Evolutionary conservation across 2,888 invertebrate genomes (phyloP), one percentile per base, ranked within the genome.

Genomic region (Cryptocheilus praepositus): DNA sequence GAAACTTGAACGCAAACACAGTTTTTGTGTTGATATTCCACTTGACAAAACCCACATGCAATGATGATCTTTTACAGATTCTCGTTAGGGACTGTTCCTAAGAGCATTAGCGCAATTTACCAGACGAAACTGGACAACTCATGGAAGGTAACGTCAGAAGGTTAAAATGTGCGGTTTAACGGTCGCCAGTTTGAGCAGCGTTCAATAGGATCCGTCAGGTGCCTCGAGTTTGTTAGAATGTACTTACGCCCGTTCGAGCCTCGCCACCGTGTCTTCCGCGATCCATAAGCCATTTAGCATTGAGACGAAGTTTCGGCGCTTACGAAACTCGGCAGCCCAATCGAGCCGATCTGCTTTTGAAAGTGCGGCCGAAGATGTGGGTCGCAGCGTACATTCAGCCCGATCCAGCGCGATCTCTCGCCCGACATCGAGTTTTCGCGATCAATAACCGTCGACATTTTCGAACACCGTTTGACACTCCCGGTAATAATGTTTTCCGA

Each of bases 231-330:
- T 56, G 78, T 66, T 61, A 70, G 67, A 67, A 58, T 56, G 60
- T 44, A 66, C 75, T 56, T 66, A 65, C 64, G 70, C 57, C 62
- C 65, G 45, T 61, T 61, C 59, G 45, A 28, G 58, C n/a, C 18
- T 49, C 16, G n/a, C 49, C 49, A 49, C 1, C 51, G 25, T 52
- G 52, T 21, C 15, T n/a, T 16, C 51, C 45, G 60, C 19, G 19
- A 43, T 51, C 52, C 49, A 18, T 61, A 76, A 76, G 69, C 73
- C 67, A 62, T 64, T 71, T 71, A 64, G 58, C 53, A 49, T 64
- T 60, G 54, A 62, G 61, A 64, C 64, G n/a, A 52, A 61, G 64
- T 75, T 52, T 45, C 22, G 52, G 59, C 55, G 67, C 66, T 44
- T 44, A n/a, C 15, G 62, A 71, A 44, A 57, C 44, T 43, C 53